These are phyloP conservation scores for Labia minor DNA, from an alignment of 2,888 invertebrate genomes.

Conservation along the genomic window DNA sequence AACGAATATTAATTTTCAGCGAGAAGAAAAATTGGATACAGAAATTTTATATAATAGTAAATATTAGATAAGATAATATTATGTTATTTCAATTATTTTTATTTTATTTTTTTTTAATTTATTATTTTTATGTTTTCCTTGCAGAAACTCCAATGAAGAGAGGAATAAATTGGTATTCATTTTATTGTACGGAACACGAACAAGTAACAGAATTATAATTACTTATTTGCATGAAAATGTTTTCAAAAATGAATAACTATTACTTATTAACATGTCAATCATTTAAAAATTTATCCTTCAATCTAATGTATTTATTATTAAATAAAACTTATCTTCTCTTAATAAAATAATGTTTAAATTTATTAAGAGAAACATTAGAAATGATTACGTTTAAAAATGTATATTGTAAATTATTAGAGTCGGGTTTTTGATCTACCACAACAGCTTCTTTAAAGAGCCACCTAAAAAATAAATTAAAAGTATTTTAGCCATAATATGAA, in stretches of 20 bases:
- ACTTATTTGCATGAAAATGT: too few relatives aligned
- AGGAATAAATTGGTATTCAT: not conserved
- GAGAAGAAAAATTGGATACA: not conserved
- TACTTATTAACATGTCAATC: too few relatives aligned
- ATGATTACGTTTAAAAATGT: slow-evolving; percentile 48
- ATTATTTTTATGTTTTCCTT: not conserved
- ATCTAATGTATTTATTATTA: not conserved
- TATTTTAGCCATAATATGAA: not conserved
- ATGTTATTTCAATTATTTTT: too few relatives aligned
- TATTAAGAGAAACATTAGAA: slow-evolving; percentile 42
- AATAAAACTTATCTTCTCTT: slow-evolving; percentile 17
- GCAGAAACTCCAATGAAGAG: not conserved
- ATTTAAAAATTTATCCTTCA: too few relatives aligned
- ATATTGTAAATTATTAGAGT: slow-evolving; percentile 42
- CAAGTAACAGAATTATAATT: not conserved
- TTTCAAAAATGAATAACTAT: too few relatives aligned
- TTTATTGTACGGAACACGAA: not conserved
- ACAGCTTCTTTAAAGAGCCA: slow-evolving; percentile 58
- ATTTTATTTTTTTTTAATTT: not conserved
- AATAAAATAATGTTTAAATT: slow-evolving; percentile 40
- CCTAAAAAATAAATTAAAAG: slow-evolving; percentile 28
- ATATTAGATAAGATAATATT: not conserved
- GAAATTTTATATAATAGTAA: not conserved
- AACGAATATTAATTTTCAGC: not conserved
- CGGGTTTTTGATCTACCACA: slow-evolving; percentile 42